Base-by-base conservation (phyloP, 2,113 vertebrate species). In the Hippocampus mohnikei region DNA sequence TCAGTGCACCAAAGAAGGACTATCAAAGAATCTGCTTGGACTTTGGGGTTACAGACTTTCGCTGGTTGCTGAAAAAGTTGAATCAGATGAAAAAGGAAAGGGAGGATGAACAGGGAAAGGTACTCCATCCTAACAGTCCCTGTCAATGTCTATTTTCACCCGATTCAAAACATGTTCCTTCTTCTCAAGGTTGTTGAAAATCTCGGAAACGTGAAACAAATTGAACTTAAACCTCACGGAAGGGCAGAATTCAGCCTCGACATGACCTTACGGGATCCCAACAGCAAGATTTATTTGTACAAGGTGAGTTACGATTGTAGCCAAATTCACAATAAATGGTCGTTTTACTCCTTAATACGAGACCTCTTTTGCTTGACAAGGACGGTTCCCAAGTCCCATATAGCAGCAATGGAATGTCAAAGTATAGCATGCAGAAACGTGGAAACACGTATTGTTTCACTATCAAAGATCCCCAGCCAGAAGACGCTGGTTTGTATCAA, bases 401-500 rank as follows among this genome's bases (percentile, higher is more conserved):
- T 0, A 83, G 88, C 46, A 83, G 80, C 0, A 85, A 94, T 69
- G 76, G 75, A 60, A 82, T 90, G 2, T 89, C 84, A 73, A 97
- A 94, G 79, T 82, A 92, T 70, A 87, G 83, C 63, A 86, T 96
- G 46, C 88, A 89, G 68, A 84, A 73, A 53, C 73, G 76, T 20
- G 95, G 94, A 16, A 93, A 85, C 1, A 94, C 74, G 8, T 96
- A 94, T 44, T 11, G 73, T 16, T 98, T 98, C 87, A 93, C 84
- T 18, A 85, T 96, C 77, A 93, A 89, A 0, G 88, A 95, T 23
- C 87, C 92, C 77, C 74, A 81, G 20, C 91, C 88, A 0, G 94
- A 95, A 55, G 96, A 98, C 11, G 92, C 94, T 1, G 96, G 95
- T 2, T 33, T 96, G 6, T 98, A 98, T 79, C 94, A 95, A 83